Evolutionary conservation across 2,888 invertebrate genomes (phyloP).

Genomic region (Scaptomyza polygonia): DNA sequence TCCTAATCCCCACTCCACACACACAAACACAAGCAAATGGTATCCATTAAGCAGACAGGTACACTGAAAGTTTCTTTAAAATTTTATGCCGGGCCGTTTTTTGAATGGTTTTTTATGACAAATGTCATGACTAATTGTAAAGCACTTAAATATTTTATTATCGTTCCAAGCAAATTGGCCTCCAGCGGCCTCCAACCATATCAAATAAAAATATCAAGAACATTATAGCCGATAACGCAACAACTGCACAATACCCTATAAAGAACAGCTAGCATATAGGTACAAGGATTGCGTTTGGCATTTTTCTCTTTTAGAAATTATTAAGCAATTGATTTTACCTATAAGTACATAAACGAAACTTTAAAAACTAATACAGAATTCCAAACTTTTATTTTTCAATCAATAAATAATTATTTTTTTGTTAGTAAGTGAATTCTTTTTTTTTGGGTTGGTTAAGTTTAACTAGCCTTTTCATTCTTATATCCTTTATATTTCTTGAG

Average conservation of each 20-base stretch:
- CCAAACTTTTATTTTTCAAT: too few species aligned
- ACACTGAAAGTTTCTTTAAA: slow-evolving; percentile 6
- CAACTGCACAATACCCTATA: neutral
- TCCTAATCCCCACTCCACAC: neutral
- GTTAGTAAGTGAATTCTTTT: too few species aligned
- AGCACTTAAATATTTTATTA: slow-evolving; percentile 65
- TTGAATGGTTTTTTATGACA: slow-evolving; percentile 57
- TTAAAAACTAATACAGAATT: too few species aligned
- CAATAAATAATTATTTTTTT: too few species aligned
- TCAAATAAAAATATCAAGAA: slow-evolving; percentile 10
- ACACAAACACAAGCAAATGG: neutral
- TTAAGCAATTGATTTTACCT: too few species aligned
- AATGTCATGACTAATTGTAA: slow-evolving; percentile 72
- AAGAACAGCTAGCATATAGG: too few species aligned
- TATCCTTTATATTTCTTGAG: too few species aligned
- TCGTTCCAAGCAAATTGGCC: slow-evolving; percentile 41
- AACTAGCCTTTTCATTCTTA: too few species aligned
- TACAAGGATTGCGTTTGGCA: too few species aligned
- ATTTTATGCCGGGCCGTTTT: slow-evolving; percentile 41
- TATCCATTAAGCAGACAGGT: slow-evolving; percentile 7
- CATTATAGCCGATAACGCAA: neutral
- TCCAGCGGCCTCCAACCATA: slow-evolving; percentile 16
- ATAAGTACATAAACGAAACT: too few species aligned
- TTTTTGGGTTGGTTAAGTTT: too few species aligned
- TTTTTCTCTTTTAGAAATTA: too few species aligned